These are phyloP conservation scores for Drosophila testacea DNA, from an alignment of 2,888 invertebrate genomes.

Conservation along the genomic window DNA sequence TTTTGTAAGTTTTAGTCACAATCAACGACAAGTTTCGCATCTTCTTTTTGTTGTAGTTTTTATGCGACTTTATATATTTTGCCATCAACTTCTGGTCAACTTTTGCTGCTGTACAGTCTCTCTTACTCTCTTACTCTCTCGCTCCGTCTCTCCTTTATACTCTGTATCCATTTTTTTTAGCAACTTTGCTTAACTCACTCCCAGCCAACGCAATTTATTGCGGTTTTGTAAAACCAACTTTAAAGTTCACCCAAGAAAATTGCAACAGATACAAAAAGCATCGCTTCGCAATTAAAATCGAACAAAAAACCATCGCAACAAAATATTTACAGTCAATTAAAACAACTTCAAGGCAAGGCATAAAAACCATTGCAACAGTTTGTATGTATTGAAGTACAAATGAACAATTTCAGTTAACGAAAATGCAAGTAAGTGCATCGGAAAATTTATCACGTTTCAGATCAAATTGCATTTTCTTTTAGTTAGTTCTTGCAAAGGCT, in stretches of 20 bases:
- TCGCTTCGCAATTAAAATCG: constrained; percentile 61
- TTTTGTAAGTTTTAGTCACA: constrained; percentile 49
- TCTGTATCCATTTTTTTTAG: not conserved
- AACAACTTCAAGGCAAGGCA: constrained; percentile 12
- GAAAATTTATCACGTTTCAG: constrained; percentile 27
- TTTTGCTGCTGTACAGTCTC: constrained; percentile 39
- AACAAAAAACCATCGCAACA: constrained; percentile 54
- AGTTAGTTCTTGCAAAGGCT: not conserved
- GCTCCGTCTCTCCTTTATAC: not conserved
- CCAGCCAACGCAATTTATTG: constrained; percentile 59
- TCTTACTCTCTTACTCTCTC: not conserved
- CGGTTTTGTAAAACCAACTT: constrained; percentile 66
- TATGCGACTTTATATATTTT: constrained; percentile 61
- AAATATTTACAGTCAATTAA: constrained; percentile 79
- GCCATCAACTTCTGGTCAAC: constrained; percentile 68
- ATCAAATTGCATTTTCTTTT: constrained; percentile 19
- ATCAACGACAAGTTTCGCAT: constrained; percentile 42
- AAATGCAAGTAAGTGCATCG: not conserved
- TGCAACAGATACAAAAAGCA: constrained; percentile 49
- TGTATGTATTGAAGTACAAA: not conserved
- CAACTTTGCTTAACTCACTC: not conserved
- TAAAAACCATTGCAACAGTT: constrained; percentile 5
- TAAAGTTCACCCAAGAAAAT: constrained; percentile 64
- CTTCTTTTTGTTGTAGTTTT: constrained; percentile 35
- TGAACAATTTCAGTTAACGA: not conserved